phyloP scores from a whole-genome alignment of 2,888 invertebrate genomes.

The Agriopis leucophaearia region DNA sequence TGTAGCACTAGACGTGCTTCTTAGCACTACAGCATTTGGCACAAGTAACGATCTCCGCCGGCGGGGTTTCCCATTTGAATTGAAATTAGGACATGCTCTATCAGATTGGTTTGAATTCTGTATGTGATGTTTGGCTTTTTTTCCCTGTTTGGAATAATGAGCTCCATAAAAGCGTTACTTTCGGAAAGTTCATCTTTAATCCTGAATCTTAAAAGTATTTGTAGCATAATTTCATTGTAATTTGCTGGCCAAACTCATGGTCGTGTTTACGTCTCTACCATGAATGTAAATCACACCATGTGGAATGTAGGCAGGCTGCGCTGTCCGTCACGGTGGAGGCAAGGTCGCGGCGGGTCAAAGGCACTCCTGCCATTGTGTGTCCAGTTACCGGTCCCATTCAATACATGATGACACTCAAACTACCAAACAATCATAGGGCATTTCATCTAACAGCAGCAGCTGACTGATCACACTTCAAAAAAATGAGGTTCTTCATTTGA shows the following conservation, averaged over 20 bases:
- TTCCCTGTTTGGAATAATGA: not conserved
- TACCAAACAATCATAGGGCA: conserved; percentile 21
- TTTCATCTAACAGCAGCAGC: conserved; percentile 8
- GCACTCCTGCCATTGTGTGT: conserved; percentile 53
- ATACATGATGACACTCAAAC: conserved; percentile 44
- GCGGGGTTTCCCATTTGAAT: conserved; percentile 10
- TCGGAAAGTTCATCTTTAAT: not conserved
- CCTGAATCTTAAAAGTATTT: not conserved
- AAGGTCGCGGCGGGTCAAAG: conserved; percentile 61
- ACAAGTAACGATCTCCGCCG: conserved; percentile 9
- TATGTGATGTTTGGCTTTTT: not conserved
- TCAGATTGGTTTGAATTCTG: not conserved
- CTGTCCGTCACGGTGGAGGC: conserved; percentile 57
- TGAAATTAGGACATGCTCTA: conserved; percentile 2
- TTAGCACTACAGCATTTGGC: conserved; percentile 11
- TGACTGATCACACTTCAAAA: not conserved
- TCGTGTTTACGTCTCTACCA: conserved; percentile 3
- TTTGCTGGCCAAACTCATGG: not conserved
- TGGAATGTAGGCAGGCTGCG: conserved; percentile 47
- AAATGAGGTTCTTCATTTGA: no score
- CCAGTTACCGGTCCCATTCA: conserved; percentile 39
- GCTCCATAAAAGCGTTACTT: not conserved
- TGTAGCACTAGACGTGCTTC: conserved; percentile 3
- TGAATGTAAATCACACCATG: conserved; percentile 21
- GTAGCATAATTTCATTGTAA: not conserved